A percentile compares a stretch with the other conserved stretches of the same genome.
Evolutionary conservation across 2,113 vertebrate species (phyloP).

Genomic region (Microcebus tavaratra): DNA sequence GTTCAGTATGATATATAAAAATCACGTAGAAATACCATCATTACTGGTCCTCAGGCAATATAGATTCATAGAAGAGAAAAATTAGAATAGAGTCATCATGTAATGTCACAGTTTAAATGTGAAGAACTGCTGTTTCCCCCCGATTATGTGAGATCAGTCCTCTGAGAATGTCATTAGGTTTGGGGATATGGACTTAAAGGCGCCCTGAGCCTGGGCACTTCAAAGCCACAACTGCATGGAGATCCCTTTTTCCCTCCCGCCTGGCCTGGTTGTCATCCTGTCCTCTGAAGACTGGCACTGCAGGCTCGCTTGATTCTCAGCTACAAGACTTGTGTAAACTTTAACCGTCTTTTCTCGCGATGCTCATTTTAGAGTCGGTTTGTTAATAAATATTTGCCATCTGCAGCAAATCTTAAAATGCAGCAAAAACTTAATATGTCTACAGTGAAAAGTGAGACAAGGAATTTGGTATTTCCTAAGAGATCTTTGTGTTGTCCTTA

Average conservation of each 20-base stretch:
- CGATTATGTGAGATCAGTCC: not conserved
- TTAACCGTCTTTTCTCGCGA: constrained; percentile 1
- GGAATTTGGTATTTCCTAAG: not conserved
- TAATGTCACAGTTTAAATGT: not conserved
- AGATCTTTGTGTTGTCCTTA: constrained; percentile 1
- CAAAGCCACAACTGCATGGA: accelerated
- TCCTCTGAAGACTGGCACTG: not conserved
- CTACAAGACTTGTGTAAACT: not conserved
- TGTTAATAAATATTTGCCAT: constrained; percentile 65
- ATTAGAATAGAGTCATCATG: not conserved
- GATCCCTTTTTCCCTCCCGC: not conserved
- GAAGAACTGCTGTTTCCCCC: not conserved
- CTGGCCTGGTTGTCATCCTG: not conserved
- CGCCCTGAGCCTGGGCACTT: not conserved
- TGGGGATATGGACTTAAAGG: not conserved
- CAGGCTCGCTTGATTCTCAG: not conserved
- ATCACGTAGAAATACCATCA: not conserved
- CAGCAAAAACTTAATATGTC: not conserved
- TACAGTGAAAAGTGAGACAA: not conserved
- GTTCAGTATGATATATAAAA: not conserved
- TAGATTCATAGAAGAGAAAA: not conserved
- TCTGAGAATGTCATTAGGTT: not conserved
- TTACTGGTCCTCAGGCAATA: not conserved
- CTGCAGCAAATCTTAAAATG: not conserved
- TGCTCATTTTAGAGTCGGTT: constrained; percentile 17